phyloP scores from a whole-genome alignment of 1,140 invertebrate genomes.

The Drosophila triauraria region DNA sequence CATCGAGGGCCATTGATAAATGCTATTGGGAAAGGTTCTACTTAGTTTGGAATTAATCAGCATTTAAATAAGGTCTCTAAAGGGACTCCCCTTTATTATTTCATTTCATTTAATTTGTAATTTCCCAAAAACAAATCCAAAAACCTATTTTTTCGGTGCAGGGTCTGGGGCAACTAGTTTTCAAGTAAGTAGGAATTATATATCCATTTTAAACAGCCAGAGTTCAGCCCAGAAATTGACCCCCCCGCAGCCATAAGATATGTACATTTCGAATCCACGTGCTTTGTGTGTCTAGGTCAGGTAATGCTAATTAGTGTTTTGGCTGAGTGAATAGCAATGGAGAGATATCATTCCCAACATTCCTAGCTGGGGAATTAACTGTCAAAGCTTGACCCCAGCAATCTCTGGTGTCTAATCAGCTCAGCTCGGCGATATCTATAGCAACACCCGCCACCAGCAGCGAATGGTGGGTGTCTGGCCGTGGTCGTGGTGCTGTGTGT shows the following conservation, averaged over 20 bases:
- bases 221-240: not conserved
- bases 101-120: too few relatives aligned
- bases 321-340: not conserved
- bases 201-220: not conserved
- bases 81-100: too few relatives aligned
- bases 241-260: not conserved
- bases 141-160: not conserved
- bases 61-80: too few relatives aligned
- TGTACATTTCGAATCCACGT: not conserved
- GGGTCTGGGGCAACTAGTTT: not conserved
- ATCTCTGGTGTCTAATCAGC: conserved; percentile 5
- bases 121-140: too few relatives aligned
- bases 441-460: conserved; percentile 13
- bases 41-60: not conserved
- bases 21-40: not conserved
- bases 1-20: not conserved
- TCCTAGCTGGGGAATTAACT: not conserved
- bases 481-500: conserved; percentile 37
- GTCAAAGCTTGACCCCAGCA: conserved; percentile 19
- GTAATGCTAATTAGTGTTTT: not conserved
- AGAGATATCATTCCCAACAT: not conserved
- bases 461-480: conserved; percentile 30
- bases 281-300: not conserved
- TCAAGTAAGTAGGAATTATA: not conserved
- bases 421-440: conserved; percentile 6